Base-by-base conservation (phyloP, 2,888 invertebrate species). In the Apodemia zela region DNA sequence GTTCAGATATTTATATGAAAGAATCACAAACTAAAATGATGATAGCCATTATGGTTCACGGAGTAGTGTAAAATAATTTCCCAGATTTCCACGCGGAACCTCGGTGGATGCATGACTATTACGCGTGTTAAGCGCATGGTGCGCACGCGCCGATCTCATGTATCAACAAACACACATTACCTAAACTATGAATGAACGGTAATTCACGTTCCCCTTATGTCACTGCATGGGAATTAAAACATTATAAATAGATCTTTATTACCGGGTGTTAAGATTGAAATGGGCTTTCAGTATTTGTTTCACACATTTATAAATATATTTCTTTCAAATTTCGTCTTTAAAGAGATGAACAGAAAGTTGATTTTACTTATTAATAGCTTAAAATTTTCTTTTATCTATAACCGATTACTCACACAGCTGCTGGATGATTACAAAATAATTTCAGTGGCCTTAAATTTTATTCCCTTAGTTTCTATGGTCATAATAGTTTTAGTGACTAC, bases 131-230 rank as follows among this genome's bases (percentile, higher is more conserved):
- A 59, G 59, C 63, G 72, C 80, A 81, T 86, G 87, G 60, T 58
- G 66, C 65, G 70, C 87, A 85, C 80, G 85, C 77, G 77, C 66
- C n/a, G 1, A 4, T 13, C 80, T 75, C 89, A 84, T 86, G 89
- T 66, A 65, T 64, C 69, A 70, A 72, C 63, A 61, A 54, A 54
- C 42, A 42, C 5, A 42, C 63, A 60, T 62, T 67, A 67, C 68
- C 69, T 69, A 70, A 69, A 61, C 62, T 42, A 67, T 72, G 69
- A 72, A 77, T 79, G 77, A 77, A 66, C 63, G 49, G n/a, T 49
- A 18, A 58, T 57, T 42, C 18, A 60, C 49, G 61, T 60, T 18
- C 60, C 57, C 51, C 59, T 57, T 61, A n/a, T 45, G 62, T 58
- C 62, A 51, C 21, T 51, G 25, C 4, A 7, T 13, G 3, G 13